These are phyloP conservation scores for Luperina testacea DNA, from an alignment of 2,888 invertebrate species.

Conservation along the genomic window DNA sequence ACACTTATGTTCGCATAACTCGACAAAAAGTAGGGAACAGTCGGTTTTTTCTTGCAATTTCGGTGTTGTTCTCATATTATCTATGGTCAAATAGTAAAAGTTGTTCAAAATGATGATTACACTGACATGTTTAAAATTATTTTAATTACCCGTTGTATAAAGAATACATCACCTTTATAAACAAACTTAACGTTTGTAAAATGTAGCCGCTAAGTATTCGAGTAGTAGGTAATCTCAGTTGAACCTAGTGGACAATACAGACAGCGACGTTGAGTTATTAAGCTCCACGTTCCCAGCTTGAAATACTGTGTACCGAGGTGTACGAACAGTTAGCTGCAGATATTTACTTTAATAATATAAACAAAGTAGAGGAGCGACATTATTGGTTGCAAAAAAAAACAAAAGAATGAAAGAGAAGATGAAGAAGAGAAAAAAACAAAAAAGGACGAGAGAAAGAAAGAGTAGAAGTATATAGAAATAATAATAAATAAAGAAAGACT, in stretches of 20 bases:
- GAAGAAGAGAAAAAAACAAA: no score
- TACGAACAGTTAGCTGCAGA: not conserved
- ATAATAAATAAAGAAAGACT: no score
- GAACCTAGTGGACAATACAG: conserved; percentile 35
- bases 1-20: no score
- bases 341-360: not conserved
- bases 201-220: conserved; percentile 10
- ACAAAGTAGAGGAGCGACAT: not conserved
- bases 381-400: no score
- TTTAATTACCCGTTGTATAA: not conserved
- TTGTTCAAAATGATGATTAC: not conserved
- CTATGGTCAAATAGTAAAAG: not conserved
- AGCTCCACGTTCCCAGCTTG: not conserved
- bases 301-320: not conserved
- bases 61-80: no score
- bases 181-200: not conserved
- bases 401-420: no score
- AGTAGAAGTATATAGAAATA: no score
- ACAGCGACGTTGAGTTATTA: conserved; percentile 50
- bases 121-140: not conserved
- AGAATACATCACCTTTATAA: not conserved
- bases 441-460: no score
- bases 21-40: no score
- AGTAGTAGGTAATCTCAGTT: conserved; percentile 27
- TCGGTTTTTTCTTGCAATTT: not conserved